phyloP scores from a whole-genome alignment of 2,113 vertebrate genomes.

The Nannobrachium achirus region DNA sequence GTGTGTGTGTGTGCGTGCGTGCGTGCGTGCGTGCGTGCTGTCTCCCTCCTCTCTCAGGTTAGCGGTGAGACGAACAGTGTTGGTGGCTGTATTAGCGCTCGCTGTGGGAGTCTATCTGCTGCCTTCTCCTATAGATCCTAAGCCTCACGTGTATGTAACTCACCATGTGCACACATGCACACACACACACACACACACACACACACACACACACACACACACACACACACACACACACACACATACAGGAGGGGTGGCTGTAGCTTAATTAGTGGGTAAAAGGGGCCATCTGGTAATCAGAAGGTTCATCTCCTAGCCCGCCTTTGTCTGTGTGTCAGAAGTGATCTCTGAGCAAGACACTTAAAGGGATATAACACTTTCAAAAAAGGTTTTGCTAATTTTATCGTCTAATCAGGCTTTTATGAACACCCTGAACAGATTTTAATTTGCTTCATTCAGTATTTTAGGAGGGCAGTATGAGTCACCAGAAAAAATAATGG shows the following conservation, averaged over 20 bases:
- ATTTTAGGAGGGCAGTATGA: too few species aligned
- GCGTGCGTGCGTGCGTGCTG: background rate
- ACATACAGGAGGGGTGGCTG: too few species aligned
- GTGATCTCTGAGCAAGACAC: too few species aligned
- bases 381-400: too few species aligned
- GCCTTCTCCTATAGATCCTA: constrained; percentile 74
- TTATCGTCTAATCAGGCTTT: too few species aligned
- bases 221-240: background rate
- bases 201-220: background rate
- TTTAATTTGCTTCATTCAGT: too few species aligned
- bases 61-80: constrained; percentile 21
- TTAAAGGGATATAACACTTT: too few species aligned
- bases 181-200: background rate
- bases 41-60: constrained; percentile 45
- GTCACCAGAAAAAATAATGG: too few species aligned
- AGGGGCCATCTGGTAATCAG: too few species aligned
- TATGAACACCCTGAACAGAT: too few species aligned
- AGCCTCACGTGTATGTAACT: constrained; percentile 58
- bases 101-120: constrained; percentile 72
- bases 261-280: background rate
- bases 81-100: constrained; percentile 43
- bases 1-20: background rate
- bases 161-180: background rate
- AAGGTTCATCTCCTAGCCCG: too few species aligned
- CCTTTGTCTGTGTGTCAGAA: background rate